Percentiles rank a stretch among this genome's conserved stretches.
These are phyloP conservation scores for Platycheirus albimanus DNA, from an alignment of 2,888 invertebrate species.

Conservation along the genomic window DNA sequence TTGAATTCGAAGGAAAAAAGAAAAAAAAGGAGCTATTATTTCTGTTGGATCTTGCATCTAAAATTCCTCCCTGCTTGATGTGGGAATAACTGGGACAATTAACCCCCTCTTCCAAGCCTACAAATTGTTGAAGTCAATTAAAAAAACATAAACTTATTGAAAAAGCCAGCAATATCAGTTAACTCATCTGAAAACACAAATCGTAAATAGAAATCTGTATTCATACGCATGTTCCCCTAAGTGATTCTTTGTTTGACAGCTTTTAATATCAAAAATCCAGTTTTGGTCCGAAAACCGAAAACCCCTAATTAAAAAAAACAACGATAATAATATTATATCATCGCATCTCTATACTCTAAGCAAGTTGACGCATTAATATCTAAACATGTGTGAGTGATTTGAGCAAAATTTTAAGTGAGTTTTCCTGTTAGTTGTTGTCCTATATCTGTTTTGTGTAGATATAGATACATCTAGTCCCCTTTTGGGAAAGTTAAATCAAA, in stretches of 20 bases:
- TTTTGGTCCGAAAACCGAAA: too few relatives aligned
- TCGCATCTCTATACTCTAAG: constrained; percentile 26
- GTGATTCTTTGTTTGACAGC: constrained; percentile 27
- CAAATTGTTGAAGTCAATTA: too few relatives aligned
- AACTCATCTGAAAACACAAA: background rate
- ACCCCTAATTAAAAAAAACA: constrained; percentile 4
- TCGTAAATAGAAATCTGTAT: background rate
- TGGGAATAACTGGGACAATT: too few relatives aligned
- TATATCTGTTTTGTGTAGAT: too few relatives aligned
- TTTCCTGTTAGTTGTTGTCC: constrained; percentile 46
- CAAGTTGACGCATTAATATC: constrained; percentile 30
- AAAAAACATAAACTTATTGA: too few relatives aligned
- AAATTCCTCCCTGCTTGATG: too few relatives aligned
- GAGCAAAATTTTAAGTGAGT: constrained; percentile 47
- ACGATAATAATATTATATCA: constrained; percentile 13
- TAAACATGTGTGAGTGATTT: constrained; percentile 20
- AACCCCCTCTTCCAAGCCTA: too few relatives aligned
- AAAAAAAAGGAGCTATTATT: too few relatives aligned
- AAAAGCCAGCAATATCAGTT: too few relatives aligned
- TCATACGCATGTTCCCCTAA: background rate
- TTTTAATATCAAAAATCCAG: constrained; percentile 34
- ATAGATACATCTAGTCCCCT: constrained; percentile 6
- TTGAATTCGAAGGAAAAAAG: too few relatives aligned
- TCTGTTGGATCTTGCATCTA: too few relatives aligned
- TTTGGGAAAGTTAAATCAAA: constrained; percentile 41